Evolutionary conservation across 1,140 invertebrate species (phyloP).

Genomic region (Globodera ellingtonae): DNA sequence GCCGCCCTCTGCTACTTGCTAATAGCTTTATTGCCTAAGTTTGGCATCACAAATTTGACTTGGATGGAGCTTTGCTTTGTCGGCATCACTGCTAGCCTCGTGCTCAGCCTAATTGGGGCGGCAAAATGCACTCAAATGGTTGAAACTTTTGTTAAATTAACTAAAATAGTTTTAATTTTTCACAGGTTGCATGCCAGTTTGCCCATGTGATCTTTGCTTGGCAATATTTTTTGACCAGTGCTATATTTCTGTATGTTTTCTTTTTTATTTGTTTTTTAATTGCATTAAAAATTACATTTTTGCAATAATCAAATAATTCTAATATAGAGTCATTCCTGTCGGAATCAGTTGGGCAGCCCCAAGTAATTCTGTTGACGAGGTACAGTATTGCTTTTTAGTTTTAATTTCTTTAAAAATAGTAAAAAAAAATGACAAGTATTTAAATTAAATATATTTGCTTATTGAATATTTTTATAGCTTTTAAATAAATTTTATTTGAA

Average conservation of each 20-base stretch:
- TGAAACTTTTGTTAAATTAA: not conserved
- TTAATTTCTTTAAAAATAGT: no score
- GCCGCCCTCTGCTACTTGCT: not conserved
- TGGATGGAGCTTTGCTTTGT: conserved; percentile 1
- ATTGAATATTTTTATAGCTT: no score
- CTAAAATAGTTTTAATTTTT: not conserved
- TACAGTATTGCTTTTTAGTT: not conserved
- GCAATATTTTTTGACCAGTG: not conserved
- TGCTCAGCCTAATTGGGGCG: not conserved
- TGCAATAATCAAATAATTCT: not conserved
- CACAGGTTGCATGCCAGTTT: not conserved
- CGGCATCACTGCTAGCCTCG: not conserved
- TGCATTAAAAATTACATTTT: not conserved
- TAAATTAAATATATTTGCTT: no score
- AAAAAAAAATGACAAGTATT: not conserved
- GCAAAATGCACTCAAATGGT: conserved; percentile 2
- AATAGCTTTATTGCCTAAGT: not conserved
- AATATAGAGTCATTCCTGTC: not conserved
- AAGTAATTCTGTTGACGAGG: not conserved
- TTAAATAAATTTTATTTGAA: no score
- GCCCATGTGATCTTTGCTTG: not conserved
- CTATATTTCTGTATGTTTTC: not conserved
- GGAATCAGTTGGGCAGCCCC: not conserved
- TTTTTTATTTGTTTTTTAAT: not conserved
- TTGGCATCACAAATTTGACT: not conserved